These are phyloP conservation scores for Ecdyonurus torrentis DNA, from an alignment of 2,888 invertebrate species.

Conservation along the genomic window DNA sequence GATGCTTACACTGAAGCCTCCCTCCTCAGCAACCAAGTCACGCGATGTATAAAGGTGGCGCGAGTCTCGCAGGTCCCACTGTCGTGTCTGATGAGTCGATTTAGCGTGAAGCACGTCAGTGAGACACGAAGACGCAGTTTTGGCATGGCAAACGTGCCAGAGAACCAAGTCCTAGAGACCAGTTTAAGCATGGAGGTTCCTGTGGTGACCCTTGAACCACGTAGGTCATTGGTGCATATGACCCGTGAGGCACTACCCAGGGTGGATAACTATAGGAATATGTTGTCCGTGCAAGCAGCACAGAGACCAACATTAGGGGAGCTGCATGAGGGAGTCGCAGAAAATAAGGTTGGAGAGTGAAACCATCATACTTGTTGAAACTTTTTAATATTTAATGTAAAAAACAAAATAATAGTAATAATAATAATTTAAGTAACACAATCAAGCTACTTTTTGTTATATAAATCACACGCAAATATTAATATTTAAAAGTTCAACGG, in stretches of 20 bases:
- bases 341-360: constrained; percentile 25
- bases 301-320: constrained; percentile 74
- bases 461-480: too few relatives aligned
- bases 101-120: constrained; percentile 10
- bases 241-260: constrained; percentile 65
- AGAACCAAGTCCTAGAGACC: constrained; percentile 11
- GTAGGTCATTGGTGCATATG: constrained; percentile 44
- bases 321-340: constrained; percentile 46
- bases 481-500: too few relatives aligned
- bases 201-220: constrained; percentile 21
- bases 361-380: background rate
- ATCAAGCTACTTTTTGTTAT: too few relatives aligned
- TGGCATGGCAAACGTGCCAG: constrained; percentile 12
- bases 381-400: too few relatives aligned
- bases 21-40: background rate
- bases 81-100: constrained; percentile 8
- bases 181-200: background rate
- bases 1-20: too few relatives aligned
- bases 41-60: background rate
- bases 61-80: background rate
- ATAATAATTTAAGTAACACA: too few relatives aligned
- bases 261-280: constrained; percentile 66
- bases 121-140: background rate
- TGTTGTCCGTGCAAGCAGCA: constrained; percentile 42
- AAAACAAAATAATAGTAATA: too few relatives aligned